Evolutionary conservation across 2,797 vertebrate species (phyloP).

Genomic region (Paratrypauchen microcephalus): DNA sequence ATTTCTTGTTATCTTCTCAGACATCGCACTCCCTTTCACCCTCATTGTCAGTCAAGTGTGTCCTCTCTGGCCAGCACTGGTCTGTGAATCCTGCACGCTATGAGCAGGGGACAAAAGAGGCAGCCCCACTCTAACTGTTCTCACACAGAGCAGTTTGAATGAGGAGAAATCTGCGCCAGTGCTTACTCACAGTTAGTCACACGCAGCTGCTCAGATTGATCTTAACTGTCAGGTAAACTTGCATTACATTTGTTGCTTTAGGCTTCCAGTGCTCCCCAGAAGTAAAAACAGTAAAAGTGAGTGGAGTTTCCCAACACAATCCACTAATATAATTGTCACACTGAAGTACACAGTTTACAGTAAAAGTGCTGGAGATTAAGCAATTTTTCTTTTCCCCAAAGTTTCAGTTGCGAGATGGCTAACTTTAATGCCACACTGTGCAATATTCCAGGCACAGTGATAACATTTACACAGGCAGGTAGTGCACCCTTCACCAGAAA

Average conservation of each 20-base stretch:
- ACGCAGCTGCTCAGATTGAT: slow-evolving; percentile 39
- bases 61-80: slow-evolving; percentile 10
- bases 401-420: no score
- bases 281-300: neutral
- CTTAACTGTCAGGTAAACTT: neutral
- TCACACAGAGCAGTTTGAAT: slow-evolving; percentile 22
- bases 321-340: neutral
- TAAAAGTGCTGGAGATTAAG: neutral
- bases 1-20: slow-evolving; percentile 5
- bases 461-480: no score
- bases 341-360: neutral
- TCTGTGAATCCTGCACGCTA: slow-evolving; percentile 25
- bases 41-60: slow-evolving; percentile 19
- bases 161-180: slow-evolving; percentile 12
- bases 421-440: no score
- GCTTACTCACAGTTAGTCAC: slow-evolving; percentile 35
- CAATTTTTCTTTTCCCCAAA: no score
- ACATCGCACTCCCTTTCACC: slow-evolving; percentile 20
- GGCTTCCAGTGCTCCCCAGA: neutral
- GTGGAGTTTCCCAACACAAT: slow-evolving; percentile 7
- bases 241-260: neutral
- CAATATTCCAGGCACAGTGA: no score
- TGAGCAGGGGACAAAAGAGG: slow-evolving; percentile 31
- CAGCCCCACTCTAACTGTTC: slow-evolving; percentile 23
- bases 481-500: no score